A percentile compares a stretch with the other conserved stretches of the same genome.
These are phyloP conservation scores for Eriosoma lanigerum DNA, from an alignment of 1,140 invertebrate genomes.

Conservation along the genomic window DNA sequence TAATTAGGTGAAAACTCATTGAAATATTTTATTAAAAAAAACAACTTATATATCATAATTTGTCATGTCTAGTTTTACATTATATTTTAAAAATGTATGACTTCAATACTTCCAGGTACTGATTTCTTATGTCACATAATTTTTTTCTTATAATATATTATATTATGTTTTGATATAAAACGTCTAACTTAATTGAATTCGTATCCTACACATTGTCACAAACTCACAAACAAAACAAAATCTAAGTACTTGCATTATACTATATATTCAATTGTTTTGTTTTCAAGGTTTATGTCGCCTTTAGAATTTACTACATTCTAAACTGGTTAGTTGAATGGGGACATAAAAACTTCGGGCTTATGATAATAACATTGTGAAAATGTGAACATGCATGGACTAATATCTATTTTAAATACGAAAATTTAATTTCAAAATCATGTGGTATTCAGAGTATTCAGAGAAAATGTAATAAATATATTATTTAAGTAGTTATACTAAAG, in stretches of 20 bases:
- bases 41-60: too few species aligned
- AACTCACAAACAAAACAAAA: slow-evolving; percentile 21
- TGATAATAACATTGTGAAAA: background rate
- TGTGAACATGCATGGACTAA: background rate
- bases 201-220: too few species aligned
- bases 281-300: slow-evolving; percentile 40
- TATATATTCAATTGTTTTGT: slow-evolving; percentile 20
- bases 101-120: background rate
- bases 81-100: background rate
- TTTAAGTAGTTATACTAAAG: too few species aligned
- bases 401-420: slow-evolving; percentile 3
- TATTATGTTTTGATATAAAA: slow-evolving; percentile 5
- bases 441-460: background rate
- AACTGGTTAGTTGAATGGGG: slow-evolving; percentile 21
- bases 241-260: slow-evolving; percentile 3
- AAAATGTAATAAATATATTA: too few species aligned
- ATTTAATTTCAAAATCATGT: background rate
- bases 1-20: too few species aligned
- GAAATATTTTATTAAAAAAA: too few species aligned
- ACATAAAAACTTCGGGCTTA: slow-evolving; percentile 25
- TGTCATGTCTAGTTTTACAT: too few species aligned
- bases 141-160: background rate
- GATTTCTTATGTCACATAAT: background rate
- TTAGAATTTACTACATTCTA: slow-evolving; percentile 16
- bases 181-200: background rate